Percentiles rank a stretch among this genome's conserved stretches.
Conservation (phyloP, 2,888 invertebrate genomes). For the Pachydiplax longipennis region DNA sequence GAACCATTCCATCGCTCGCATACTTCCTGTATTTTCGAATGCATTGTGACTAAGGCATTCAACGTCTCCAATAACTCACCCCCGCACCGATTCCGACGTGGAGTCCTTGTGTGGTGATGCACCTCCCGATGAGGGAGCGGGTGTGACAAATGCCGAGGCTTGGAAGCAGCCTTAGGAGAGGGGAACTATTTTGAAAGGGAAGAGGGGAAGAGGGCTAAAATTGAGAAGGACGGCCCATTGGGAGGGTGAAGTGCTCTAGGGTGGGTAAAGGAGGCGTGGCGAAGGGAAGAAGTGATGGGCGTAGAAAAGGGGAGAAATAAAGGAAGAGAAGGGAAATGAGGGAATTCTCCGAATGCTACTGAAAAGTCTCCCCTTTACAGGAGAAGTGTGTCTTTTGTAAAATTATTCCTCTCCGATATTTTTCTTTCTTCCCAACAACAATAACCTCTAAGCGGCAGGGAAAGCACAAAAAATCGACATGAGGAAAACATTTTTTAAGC, state of each 20-base stretch:
- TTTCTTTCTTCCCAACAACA: neutral
- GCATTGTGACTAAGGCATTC: slow-evolving; percentile 16
- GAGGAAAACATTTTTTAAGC: neutral
- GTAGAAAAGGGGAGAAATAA: neutral
- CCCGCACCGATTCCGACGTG: neutral
- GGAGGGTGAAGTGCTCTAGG: neutral
- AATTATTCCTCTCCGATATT: neutral
- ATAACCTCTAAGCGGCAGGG: neutral
- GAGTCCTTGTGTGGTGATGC: neutral
- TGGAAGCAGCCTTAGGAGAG: neutral
- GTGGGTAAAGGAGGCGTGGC: slow-evolving; percentile 25
- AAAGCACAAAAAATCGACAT: neutral
- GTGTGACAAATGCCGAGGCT: neutral
- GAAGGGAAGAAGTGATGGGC: neutral
- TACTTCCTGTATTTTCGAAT: slow-evolving; percentile 34
- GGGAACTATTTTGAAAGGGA: neutral
- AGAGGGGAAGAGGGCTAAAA: slow-evolving; percentile 11
- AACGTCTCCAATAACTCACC: slow-evolving; percentile 25
- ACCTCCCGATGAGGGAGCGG: neutral
- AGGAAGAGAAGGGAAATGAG: neutral
- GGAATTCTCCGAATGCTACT: neutral
- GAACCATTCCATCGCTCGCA: neutral
- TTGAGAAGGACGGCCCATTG: neutral
- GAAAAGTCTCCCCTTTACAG: neutral
- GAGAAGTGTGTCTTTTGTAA: neutral